A percentile compares a stretch with the other conserved stretches of the same genome.
These are phyloP conservation scores for Asteroscopus sphinx DNA, from an alignment of 2,888 invertebrate species.

Conservation along the genomic window DNA sequence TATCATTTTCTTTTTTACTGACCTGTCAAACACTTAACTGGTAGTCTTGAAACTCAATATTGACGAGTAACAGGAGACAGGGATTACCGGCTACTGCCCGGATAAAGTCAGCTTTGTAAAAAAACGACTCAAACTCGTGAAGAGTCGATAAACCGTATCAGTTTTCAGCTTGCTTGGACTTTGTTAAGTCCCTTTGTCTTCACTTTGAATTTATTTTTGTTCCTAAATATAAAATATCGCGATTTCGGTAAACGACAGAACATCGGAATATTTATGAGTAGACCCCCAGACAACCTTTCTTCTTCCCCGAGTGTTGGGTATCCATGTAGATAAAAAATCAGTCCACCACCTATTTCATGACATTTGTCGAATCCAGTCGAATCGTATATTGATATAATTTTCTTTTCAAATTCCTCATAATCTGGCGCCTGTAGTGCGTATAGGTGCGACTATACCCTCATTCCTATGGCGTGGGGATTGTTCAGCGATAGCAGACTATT, in stretches of 20 bases:
- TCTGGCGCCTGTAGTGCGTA: not conserved
- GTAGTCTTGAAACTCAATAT: slow-evolving; percentile 63
- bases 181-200: slow-evolving; percentile 13
- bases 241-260: no score
- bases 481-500: slow-evolving; percentile 7
- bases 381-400: no score
- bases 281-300: no score
- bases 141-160: slow-evolving; percentile 39
- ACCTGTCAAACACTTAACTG: slow-evolving; percentile 26
- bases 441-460: not conserved
- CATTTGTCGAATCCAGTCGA: no score
- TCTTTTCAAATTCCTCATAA: not conserved
- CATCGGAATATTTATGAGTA: no score
- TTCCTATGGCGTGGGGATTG: not conserved
- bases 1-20: slow-evolving; percentile 26
- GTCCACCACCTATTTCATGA: no score
- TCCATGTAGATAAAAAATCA: no score
- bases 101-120: slow-evolving; percentile 39
- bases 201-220: not conserved
- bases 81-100: slow-evolving; percentile 62
- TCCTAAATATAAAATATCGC: no score
- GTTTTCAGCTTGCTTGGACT: slow-evolving; percentile 35
- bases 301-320: no score
- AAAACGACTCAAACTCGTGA: slow-evolving; percentile 30
- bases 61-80: slow-evolving; percentile 64